Evolutionary conservation across 2,113 vertebrate species (phyloP).

Genomic region (Corythornis vintsioides): DNA sequence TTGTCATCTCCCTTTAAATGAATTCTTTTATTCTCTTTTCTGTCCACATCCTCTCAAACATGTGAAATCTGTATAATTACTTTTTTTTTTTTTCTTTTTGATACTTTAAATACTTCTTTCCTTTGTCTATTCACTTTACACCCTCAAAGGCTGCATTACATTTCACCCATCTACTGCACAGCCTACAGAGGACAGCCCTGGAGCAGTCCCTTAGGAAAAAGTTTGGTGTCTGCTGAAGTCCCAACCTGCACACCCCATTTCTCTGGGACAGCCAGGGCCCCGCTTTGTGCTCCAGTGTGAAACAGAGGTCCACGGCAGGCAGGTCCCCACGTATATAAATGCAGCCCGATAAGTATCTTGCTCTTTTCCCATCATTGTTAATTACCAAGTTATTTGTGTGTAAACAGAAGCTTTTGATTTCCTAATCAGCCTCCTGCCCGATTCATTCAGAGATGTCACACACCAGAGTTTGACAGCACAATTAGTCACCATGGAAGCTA

Average conservation of each 20-base stretch:
- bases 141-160: background rate
- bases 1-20: background rate
- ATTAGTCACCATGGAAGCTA: conserved; percentile 72
- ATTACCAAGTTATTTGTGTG: conserved; percentile 66
- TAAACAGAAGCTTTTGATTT: conserved; percentile 64
- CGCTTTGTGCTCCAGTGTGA: conserved; percentile 21
- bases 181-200: background rate
- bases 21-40: background rate
- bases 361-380: conserved; percentile 61
- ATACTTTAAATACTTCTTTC: background rate
- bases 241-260: background rate
- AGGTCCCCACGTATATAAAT: conserved; percentile 58
- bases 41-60: background rate
- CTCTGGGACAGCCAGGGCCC: background rate
- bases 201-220: background rate
- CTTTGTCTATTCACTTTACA: background rate
- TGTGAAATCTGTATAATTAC: background rate
- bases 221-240: background rate
- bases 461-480: conserved; percentile 65
- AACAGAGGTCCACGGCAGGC: conserved; percentile 23
- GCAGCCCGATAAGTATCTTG: conserved; percentile 52
- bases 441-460: conserved; percentile 59
- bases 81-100: background rate
- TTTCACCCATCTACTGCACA: background rate
- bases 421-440: conserved; percentile 53